These are phyloP conservation scores for Smutsia temminckii DNA, from an alignment of 2,797 vertebrate species.

Conservation along the genomic window DNA sequence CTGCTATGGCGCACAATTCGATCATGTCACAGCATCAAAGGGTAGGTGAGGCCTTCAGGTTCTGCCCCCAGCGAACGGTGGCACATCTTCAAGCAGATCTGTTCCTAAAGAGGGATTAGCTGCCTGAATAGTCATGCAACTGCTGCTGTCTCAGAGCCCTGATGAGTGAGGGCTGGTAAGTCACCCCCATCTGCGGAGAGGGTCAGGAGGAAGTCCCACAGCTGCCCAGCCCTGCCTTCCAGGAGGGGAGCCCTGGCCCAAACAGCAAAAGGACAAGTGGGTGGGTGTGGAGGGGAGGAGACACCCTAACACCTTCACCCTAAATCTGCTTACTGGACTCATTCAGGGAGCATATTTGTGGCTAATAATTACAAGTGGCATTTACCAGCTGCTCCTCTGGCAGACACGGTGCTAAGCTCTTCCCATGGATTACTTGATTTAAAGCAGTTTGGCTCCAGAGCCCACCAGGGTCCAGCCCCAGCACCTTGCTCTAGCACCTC, in stretches of 20 bases:
- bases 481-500: background rate
- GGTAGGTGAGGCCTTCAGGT: background rate
- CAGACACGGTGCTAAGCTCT: background rate
- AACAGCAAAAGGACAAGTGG: background rate
- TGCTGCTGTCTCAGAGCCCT: too few species aligned
- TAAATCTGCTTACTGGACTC: background rate
- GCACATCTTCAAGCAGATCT: background rate
- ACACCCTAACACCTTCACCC: background rate
- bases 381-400: background rate
- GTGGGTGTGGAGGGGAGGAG: too few species aligned
- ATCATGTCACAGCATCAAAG: rapidly evolving
- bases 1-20: background rate
- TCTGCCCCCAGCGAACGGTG: rapidly evolving
- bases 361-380: rapidly evolving
- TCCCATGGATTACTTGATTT: background rate
- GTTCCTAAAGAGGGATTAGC: background rate
- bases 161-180: rapidly evolving
- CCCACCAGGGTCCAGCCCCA: background rate
- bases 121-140: rapidly evolving
- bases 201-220: background rate
- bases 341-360: background rate
- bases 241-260: background rate
- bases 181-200: background rate
- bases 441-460: background rate
- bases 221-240: too few species aligned